Base-by-base conservation (phyloP, 92 coral and sea anemone species). In the Zoanthus solanderi region DNA sequence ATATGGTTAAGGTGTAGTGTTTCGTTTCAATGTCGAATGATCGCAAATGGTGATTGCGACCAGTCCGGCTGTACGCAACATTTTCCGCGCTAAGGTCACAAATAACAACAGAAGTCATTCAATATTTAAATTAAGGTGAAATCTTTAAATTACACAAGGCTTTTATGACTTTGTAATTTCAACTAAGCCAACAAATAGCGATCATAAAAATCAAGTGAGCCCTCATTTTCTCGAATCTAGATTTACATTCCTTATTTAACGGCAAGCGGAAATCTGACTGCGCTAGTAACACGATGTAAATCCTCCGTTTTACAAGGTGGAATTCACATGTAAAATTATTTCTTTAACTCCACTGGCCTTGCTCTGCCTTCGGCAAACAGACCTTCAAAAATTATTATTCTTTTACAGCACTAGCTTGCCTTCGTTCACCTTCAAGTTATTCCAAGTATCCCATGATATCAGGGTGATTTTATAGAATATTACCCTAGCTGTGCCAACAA, bases 361-460 rank as follows among this genome's bases (percentile, higher is more conserved):
- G 76, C 60, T 23, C 75, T 66, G 75, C 57, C 63, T 66, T 65
- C 66, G 44, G 74, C 85, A 81, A 81, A 81, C 85, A 81, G 75
- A 81, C 45, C 37, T 66, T 65, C 46, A 81, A 68, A 23, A 81
- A 81, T 81, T 45, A 81, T 81, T 65, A 7, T 81, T 81, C 73
- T 75, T 66, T 81, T 46, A 67, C 45, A 23, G 85, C 31, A 16
- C 74, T 29, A 18, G 65, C 85, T 67, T 68, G 60, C 85, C 46
- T 81, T 65, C 66, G 85, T 81, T 81, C 37, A 79, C 72, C 74
- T 45, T 46, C 12, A 71, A 66, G 50, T 65, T 63, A 81, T 66
- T 47, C 29, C 45, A 81, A 47, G 85, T 81, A 81, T 81, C 85
- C 67, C 47, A 11, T 77, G 82, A 81, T 65, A 81, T 66, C 30